phyloP scores from a whole-genome alignment of 2,797 vertebrate species.

The Premnoplex brunnescens region DNA sequence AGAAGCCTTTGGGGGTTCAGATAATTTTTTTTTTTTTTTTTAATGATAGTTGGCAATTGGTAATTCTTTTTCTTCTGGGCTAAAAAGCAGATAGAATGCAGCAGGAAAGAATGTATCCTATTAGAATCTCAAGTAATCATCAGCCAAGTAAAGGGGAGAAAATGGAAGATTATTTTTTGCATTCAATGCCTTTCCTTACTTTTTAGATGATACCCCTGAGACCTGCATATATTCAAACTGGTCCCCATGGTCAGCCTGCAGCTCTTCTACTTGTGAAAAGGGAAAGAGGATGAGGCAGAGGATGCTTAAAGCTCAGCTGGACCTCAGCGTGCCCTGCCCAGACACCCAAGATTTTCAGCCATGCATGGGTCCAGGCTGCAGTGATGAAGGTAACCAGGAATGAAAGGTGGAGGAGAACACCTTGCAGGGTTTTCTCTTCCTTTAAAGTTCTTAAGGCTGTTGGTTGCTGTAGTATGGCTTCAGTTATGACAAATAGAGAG shows the following conservation, averaged over 20 bases:
- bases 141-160: neutral
- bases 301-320: slow-evolving; percentile 98
- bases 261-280: slow-evolving; percentile 97
- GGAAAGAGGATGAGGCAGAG: slow-evolving; percentile 98
- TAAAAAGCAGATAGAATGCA: neutral
- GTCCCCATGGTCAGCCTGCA: slow-evolving; percentile 98
- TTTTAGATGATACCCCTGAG: slow-evolving; percentile 94
- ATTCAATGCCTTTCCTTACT: neutral
- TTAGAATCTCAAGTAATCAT: neutral
- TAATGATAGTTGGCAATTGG: neutral
- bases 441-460: neutral
- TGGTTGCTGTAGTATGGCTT: neutral
- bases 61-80: neutral
- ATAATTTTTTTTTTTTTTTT: neutral
- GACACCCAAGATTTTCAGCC: slow-evolving; percentile 98
- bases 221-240: slow-evolving; percentile 99
- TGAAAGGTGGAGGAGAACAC: neutral
- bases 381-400: slow-evolving; percentile 87
- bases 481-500: neutral
- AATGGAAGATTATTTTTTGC: neutral
- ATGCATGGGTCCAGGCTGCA: slow-evolving; percentile 98
- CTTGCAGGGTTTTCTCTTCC: neutral
- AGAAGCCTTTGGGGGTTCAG: neutral
- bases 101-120: neutral
- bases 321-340: slow-evolving; percentile 95